phyloP scores from a whole-genome alignment of 2,888 invertebrate genomes.

The Bembecia ichneumoniformis region DNA sequence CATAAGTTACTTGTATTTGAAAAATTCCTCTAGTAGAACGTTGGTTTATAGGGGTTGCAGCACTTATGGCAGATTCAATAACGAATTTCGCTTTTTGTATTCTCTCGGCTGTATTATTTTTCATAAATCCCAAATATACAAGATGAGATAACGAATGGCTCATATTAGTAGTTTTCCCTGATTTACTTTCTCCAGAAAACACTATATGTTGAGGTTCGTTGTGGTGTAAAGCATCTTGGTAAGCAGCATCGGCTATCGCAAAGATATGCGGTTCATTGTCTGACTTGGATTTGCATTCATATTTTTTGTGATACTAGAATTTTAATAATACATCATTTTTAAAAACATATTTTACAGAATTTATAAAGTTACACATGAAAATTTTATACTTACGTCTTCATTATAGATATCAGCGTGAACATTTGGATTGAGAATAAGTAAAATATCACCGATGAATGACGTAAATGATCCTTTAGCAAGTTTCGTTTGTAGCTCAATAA shows the following conservation, averaged over 20 bases:
- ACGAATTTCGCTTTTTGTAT: slow-evolving; percentile 78
- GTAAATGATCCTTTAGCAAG: slow-evolving; percentile 78
- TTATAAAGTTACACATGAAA: not conserved
- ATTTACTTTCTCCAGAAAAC: slow-evolving; percentile 90
- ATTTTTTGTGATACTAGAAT: slow-evolving; percentile 82
- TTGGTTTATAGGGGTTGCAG: slow-evolving; percentile 86
- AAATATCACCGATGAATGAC: slow-evolving; percentile 85
- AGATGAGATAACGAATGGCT: slow-evolving; percentile 85
- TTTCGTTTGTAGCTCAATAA: slow-evolving; percentile 79
- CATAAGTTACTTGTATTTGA: slow-evolving; percentile 86
- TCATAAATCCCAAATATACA: slow-evolving; percentile 83
- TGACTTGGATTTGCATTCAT: slow-evolving; percentile 87
- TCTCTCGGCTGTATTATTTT: slow-evolving; percentile 75
- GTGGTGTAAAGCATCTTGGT: slow-evolving; percentile 92
- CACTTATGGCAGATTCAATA: slow-evolving; percentile 85
- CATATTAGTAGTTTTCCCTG: slow-evolving; percentile 92
- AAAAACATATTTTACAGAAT: not conserved
- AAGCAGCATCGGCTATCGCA: slow-evolving; percentile 90
- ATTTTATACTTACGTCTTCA: slow-evolving; percentile 70
- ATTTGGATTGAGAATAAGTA: slow-evolving; percentile 86
- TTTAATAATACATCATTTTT: not conserved
- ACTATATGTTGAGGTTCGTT: slow-evolving; percentile 88
- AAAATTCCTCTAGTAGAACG: slow-evolving; percentile 89
- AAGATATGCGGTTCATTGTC: slow-evolving; percentile 93
- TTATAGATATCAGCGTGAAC: slow-evolving; percentile 80